These are phyloP conservation scores for Riptortus pedestris DNA, from an alignment of 1,140 invertebrate species.

Conservation along the genomic window DNA sequence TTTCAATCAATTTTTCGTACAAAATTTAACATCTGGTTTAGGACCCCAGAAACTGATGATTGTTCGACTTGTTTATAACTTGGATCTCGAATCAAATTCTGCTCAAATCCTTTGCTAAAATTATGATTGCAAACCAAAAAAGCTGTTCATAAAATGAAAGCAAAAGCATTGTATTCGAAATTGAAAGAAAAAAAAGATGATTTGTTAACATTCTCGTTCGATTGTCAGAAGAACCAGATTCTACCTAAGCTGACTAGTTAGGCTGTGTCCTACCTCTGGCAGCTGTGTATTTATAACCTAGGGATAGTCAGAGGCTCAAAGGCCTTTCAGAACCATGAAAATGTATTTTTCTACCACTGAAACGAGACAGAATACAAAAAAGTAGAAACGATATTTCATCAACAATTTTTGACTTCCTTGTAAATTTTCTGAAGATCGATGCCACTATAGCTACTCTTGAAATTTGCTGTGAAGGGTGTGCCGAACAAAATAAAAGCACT, in stretches of 20 bases:
- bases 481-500: too few species aligned
- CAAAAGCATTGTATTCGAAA: neutral
- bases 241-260: constrained; percentile 34
- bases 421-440: neutral
- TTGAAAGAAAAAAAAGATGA: constrained; percentile 31
- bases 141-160: neutral
- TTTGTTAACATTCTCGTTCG: constrained; percentile 33
- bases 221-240: constrained; percentile 37
- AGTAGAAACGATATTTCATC: neutral
- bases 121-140: neutral
- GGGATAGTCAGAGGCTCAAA: constrained; percentile 34
- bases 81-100: too few species aligned
- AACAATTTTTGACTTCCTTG: neutral
- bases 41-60: neutral
- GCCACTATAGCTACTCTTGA: neutral
- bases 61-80: neutral
- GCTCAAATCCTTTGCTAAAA: neutral
- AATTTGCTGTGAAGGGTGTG: too few species aligned
- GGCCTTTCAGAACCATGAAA: constrained; percentile 27
- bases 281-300: constrained; percentile 35
- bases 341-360: constrained; percentile 30
- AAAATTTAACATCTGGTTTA: neutral
- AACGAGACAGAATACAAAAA: neutral
- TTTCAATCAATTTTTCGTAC: neutral
- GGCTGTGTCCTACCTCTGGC: constrained; percentile 34